Evolutionary conservation across 1,140 invertebrate genomes (phyloP).

Genomic region (Pachypeltis micranthus): DNA sequence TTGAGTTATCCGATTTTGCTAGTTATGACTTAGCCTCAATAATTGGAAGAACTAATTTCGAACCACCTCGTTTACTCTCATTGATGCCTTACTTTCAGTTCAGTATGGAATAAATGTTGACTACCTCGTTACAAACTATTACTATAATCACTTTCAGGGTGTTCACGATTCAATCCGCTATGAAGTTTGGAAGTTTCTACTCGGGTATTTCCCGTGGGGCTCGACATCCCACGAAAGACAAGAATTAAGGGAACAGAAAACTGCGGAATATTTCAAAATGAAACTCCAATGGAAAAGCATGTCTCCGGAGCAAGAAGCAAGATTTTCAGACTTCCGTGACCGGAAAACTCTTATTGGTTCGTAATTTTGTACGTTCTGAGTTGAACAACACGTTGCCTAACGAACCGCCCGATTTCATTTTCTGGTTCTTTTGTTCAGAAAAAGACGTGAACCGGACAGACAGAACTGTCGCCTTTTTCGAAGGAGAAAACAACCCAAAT

Average conservation of each 20-base stretch:
- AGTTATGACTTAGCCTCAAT: no score
- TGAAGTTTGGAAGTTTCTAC: constrained; percentile 90
- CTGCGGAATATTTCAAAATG: constrained; percentile 86
- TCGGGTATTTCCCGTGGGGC: constrained; percentile 80
- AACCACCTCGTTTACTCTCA: no score
- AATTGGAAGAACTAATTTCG: no score
- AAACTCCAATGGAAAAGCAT: constrained; percentile 94
- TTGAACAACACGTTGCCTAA: no score
- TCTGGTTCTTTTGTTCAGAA: constrained; percentile 44
- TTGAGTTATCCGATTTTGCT: no score
- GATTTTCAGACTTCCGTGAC: constrained; percentile 81
- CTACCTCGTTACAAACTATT: no score
- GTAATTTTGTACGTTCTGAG: constrained; percentile 12
- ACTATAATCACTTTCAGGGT: constrained; percentile 40
- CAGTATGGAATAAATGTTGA: no score
- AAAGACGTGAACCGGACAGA: constrained; percentile 98
- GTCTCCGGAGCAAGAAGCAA: constrained; percentile 68
- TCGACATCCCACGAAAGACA: constrained; percentile 58
- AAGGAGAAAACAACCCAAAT: constrained; percentile 84
- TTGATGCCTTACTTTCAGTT: no score
- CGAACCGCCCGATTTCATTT: no score
- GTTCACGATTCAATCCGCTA: constrained; percentile 55
- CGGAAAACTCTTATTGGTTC: constrained; percentile 83
- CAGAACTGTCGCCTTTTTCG: constrained; percentile 78
- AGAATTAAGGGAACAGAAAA: constrained; percentile 54